Base-by-base conservation (phyloP, 1,140 invertebrate genomes). In the Neodiprion lecontei region DNA sequence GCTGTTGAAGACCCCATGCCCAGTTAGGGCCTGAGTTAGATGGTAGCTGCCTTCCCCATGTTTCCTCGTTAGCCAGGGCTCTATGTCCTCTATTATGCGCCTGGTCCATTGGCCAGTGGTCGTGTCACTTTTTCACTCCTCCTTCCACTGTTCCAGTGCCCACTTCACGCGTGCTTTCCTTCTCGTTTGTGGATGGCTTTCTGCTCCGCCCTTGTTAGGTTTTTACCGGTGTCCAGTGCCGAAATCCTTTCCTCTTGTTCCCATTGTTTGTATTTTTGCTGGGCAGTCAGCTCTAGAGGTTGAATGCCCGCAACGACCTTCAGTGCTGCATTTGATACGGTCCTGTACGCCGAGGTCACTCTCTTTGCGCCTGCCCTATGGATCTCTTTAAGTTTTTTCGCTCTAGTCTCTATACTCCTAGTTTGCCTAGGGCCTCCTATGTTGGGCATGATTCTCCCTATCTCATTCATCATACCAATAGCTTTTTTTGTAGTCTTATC, bases 261-360 rank as follows among this genome's bases (percentile, higher is more conserved):
- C 9, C 11, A 21, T 17, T 14, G n/a, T 68, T 40, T 23, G 7
- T 68, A 7, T 72, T 66, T 66, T 17, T 70, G 47, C 28, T 50
- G 14, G 1, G 74, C 72, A 7, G 79, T 12, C 21, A 81, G 67
- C n/a, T 82, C 77, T 11, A 82, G 79, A 1, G 79, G 76, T 11
- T 74, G 76, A 10, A 67, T 76, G 21, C 76, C 72, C 11, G 76
- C 72, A 11, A 82, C 49, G 1, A 81, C 78, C 11, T 74, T 68
- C 17, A 21, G 17, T 21, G 17, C 17, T 21, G 17, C 17, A 21
- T 21, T 21, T 21, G 17, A 21, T 21, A 12, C 72, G 21, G 23
- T 21, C 17, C 17, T 72, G 69, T 80, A 81, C 11, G 76, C 77
- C 10, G 72, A 67, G n/a, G 70, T 79, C 8, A 74, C 69, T 69